Percentiles rank a stretch among this genome's conserved stretches.
These are phyloP conservation scores for Stenchaetothrips biformis DNA, from an alignment of 2,888 invertebrate genomes.

Conservation along the genomic window DNA sequence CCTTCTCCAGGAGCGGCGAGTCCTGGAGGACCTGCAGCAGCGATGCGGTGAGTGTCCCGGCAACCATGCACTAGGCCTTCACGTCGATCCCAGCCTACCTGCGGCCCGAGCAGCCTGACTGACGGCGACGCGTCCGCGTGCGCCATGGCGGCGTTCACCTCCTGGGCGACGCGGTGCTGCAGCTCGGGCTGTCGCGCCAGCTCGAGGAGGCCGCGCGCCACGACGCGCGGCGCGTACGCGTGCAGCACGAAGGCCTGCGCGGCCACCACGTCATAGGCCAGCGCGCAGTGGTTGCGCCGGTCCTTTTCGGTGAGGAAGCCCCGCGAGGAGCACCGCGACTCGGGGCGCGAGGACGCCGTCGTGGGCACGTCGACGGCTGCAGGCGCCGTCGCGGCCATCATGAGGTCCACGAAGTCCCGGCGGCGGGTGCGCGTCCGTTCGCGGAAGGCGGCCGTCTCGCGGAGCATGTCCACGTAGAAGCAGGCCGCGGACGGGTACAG, in stretches of 20 bases:
- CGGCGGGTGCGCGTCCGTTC: slow-evolving; percentile 15
- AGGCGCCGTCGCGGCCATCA: neutral
- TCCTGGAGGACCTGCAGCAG: neutral
- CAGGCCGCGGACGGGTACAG: slow-evolving; percentile 2
- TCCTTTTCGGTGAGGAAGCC: slow-evolving; percentile 2
- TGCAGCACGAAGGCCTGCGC: neutral
- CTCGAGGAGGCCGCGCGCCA: neutral
- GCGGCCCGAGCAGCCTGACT: neutral
- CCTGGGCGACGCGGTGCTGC: neutral
- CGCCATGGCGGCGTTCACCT: neutral
- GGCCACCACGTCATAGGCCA: slow-evolving; percentile 13
- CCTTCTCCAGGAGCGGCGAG: slow-evolving; percentile 3
- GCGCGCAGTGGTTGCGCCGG: neutral
- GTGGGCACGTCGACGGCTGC: too few species aligned
- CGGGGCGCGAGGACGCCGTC: too few species aligned
- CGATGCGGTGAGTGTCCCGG: neutral
- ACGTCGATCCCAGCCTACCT: neutral
- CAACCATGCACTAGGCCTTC: neutral
- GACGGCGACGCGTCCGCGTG: neutral
- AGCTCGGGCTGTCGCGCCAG: neutral
- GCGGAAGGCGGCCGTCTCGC: slow-evolving; percentile 8
- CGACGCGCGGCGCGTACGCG: neutral
- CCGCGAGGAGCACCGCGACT: too few species aligned
- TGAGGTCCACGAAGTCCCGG: slow-evolving; percentile 5
- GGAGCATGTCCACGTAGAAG: neutral